Evolutionary conservation across 2,888 invertebrate species (phyloP).

Genomic region (Apantesis nais): DNA sequence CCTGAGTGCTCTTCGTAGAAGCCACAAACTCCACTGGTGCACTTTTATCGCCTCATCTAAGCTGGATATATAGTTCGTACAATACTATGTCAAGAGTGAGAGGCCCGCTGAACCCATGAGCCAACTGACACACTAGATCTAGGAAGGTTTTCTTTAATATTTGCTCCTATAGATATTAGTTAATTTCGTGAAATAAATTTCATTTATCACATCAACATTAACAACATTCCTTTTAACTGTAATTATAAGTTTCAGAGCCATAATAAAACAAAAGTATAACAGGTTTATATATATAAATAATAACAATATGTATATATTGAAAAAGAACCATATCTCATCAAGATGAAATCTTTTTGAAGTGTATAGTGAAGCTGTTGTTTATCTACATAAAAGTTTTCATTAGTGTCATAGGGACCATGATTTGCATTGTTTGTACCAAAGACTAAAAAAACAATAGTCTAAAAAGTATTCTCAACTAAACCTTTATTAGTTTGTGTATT

Average conservation of each 20-base stretch:
- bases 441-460: not conserved
- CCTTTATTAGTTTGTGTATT: not conserved
- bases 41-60: not conserved
- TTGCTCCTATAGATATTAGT: not conserved
- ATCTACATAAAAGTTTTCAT: not conserved
- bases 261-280: too few relatives aligned
- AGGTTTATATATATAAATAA: too few relatives aligned
- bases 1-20: too few relatives aligned
- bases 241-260: slow-evolving; percentile 7
- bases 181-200: not conserved
- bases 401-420: not conserved
- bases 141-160: not conserved
- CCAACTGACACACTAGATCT: not conserved
- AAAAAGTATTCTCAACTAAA: not conserved
- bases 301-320: too few relatives aligned
- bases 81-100: not conserved
- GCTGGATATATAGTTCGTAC: not conserved
- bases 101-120: not conserved
- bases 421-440: slow-evolving; percentile 12
- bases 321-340: slow-evolving; percentile 10
- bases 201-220: too few relatives aligned
- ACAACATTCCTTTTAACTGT: not conserved
- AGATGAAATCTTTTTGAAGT: slow-evolving; percentile 8
- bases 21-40: not conserved
- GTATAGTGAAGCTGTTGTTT: not conserved